These are phyloP conservation scores for Drosophila testacea DNA, from an alignment of 2,888 invertebrate genomes.

Conservation along the genomic window DNA sequence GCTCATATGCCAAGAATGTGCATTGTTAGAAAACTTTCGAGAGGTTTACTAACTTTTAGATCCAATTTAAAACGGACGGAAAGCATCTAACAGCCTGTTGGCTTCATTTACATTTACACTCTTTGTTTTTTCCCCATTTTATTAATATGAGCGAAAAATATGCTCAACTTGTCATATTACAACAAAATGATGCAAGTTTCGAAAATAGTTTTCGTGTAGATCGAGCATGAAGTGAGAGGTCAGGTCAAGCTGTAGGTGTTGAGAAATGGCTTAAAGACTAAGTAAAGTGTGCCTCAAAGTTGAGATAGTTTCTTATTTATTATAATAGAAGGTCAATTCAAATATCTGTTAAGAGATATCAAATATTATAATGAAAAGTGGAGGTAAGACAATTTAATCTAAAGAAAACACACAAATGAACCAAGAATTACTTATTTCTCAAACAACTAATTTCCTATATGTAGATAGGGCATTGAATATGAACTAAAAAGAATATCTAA, in stretches of 20 bases:
- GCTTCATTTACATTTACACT: constrained; percentile 19
- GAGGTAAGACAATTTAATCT: no score
- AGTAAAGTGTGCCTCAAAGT: neutral
- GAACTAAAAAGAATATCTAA: no score
- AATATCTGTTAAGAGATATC: no score
- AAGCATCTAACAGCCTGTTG: constrained; percentile 4
- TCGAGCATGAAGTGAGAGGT: neutral
- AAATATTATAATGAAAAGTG: no score
- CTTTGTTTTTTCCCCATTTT: neutral
- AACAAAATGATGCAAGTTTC: constrained; percentile 1
- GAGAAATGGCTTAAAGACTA: neutral
- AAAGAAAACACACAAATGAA: no score
- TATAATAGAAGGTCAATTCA: no score
- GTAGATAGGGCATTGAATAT: no score
- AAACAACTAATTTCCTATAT: no score
- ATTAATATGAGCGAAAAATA: neutral
- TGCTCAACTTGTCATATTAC: constrained; percentile 10
- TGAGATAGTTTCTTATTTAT: no score
- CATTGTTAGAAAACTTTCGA: constrained; percentile 27
- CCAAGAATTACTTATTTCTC: no score
- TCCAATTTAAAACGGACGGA: constrained; percentile 24
- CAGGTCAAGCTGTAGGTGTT: neutral
- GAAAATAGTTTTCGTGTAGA: neutral
- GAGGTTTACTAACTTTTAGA: constrained; percentile 9
- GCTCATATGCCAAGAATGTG: constrained; percentile 19